A percentile compares a stretch with the other conserved stretches of the same genome.
These are phyloP conservation scores for Crossaster papposus DNA, from an alignment of 53 echinoderm and acorn worm genomes.

Conservation along the genomic window DNA sequence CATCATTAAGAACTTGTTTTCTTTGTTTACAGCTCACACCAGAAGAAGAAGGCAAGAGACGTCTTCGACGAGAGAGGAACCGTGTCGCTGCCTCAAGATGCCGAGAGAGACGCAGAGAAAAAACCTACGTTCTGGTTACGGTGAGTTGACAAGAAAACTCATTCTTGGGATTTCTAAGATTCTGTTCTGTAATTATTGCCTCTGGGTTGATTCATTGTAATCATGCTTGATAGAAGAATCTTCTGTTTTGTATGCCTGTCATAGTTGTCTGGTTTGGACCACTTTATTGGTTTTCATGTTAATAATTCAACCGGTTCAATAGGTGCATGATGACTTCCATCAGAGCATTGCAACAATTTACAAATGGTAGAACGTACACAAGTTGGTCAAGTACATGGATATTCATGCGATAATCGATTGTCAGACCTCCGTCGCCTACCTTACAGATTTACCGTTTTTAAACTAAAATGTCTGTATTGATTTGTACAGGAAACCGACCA, in stretches of 20 bases:
- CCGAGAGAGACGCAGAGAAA: conserved; percentile 75
- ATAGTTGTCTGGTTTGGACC: too few relatives aligned
- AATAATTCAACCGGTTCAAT: too few relatives aligned
- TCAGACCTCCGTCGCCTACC: too few relatives aligned
- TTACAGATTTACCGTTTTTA: too few relatives aligned
- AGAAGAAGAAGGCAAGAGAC: conserved; percentile 82
- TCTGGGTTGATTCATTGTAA: background rate
- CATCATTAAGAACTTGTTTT: background rate
- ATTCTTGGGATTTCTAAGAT: background rate
- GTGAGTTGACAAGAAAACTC: conserved; percentile 37
- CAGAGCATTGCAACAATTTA: too few relatives aligned
- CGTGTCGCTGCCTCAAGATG: conserved; percentile 89
- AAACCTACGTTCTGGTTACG: conserved; percentile 62
- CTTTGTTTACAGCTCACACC: conserved; percentile 69
- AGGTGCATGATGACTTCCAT: too few relatives aligned
- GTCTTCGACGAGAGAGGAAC: conserved; percentile 81
- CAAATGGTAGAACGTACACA: too few relatives aligned
- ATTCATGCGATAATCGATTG: too few relatives aligned
- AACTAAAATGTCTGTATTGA: background rate
- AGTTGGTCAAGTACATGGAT: too few relatives aligned
- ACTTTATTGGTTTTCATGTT: too few relatives aligned
- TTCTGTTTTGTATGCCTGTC: too few relatives aligned
- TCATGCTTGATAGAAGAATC: background rate
- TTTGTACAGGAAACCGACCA: conserved; percentile 76
- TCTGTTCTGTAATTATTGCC: background rate